Conservation (phyloP, 2,888 invertebrate species). For the Philhelius pedissequus region DNA sequence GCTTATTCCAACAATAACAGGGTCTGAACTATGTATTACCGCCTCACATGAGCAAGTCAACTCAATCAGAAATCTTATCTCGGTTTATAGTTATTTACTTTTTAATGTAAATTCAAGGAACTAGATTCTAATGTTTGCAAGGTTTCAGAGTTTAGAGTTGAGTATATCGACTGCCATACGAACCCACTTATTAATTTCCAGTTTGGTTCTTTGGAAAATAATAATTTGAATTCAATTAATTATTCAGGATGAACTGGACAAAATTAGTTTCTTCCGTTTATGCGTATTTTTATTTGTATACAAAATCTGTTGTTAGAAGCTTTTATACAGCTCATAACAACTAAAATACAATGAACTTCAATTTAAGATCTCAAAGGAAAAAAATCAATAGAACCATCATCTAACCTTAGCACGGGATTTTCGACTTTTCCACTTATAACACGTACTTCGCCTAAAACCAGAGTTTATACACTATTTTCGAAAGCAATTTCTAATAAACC, state of each 20-base stretch:
- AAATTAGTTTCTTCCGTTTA: not conserved
- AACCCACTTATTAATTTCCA: not conserved
- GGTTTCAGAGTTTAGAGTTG: not conserved
- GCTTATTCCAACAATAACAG: not conserved
- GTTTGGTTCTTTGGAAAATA: not conserved
- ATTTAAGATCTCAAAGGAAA: not conserved
- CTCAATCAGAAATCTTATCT: not conserved
- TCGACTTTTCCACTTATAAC: not conserved
- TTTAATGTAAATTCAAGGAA: not conserved
- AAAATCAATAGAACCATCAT: conserved; percentile 12
- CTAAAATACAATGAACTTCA: not conserved
- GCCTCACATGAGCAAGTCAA: not conserved
- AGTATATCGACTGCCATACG: not conserved
- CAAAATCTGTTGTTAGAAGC: not conserved
- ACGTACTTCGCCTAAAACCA: not conserved
- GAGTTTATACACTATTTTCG: not conserved
- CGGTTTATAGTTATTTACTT: not conserved
- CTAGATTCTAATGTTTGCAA: not conserved
- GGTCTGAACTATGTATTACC: not conserved
- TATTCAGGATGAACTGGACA: not conserved
- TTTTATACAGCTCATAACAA: not conserved
- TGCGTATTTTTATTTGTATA: not conserved
- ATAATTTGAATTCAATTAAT: not conserved
- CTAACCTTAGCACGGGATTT: not conserved
- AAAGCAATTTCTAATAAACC: not conserved